Percentiles rank a stretch among this genome's conserved stretches.
Evolutionary conservation across 2,888 invertebrate species (phyloP).

Genomic region (Philhelius pedissequus): DNA sequence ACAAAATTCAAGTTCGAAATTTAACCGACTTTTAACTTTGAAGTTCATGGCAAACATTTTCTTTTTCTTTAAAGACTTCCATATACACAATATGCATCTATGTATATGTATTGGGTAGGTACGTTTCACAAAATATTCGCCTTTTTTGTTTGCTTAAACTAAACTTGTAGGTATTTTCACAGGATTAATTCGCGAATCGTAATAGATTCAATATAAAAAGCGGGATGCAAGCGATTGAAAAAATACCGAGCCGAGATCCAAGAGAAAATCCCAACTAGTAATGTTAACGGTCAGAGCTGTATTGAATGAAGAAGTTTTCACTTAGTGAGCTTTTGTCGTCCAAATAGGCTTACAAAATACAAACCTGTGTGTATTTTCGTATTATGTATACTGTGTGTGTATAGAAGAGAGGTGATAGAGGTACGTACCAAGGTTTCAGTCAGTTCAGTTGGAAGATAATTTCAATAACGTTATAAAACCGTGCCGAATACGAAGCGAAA

Average conservation of each 20-base stretch:
- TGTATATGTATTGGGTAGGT: too few species aligned
- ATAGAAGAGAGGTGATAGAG: neutral
- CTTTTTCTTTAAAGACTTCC: neutral
- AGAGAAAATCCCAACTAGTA: slow-evolving; percentile 32
- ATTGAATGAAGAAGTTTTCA: slow-evolving; percentile 59
- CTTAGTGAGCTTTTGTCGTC: slow-evolving; percentile 46
- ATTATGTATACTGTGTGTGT: neutral
- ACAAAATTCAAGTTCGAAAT: slow-evolving; percentile 13
- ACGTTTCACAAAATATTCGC: too few species aligned
- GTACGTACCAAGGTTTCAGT: neutral
- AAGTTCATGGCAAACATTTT: neutral
- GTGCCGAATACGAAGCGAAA: neutral
- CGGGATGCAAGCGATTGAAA: neutral
- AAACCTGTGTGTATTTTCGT: neutral
- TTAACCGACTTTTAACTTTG: slow-evolving; percentile 32
- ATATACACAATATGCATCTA: too few species aligned
- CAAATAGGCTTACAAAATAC: slow-evolving; percentile 22
- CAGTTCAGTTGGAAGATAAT: neutral
- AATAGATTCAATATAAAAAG: neutral
- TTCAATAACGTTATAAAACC: neutral
- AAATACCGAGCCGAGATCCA: neutral
- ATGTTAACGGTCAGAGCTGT: slow-evolving; percentile 50
- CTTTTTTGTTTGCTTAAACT: neutral
- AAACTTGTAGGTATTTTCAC: neutral
- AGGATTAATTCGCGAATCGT: neutral